Percentiles rank a stretch among this genome's conserved stretches.
phyloP scores from a whole-genome alignment of 2,113 vertebrate species.

The Hymenochirus boettgeri region DNA sequence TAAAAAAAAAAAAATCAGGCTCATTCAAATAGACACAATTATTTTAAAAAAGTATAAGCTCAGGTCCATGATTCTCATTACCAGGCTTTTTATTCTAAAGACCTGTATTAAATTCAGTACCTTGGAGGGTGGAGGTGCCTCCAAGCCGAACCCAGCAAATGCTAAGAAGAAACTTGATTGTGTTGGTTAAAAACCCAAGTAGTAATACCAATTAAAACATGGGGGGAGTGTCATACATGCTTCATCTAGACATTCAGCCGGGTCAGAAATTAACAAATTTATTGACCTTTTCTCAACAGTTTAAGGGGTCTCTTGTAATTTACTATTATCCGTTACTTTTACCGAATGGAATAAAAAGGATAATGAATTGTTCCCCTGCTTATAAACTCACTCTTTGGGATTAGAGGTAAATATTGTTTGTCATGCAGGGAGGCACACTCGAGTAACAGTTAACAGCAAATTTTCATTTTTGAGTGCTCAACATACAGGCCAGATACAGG shows the following conservation, averaged over 20 bases:
- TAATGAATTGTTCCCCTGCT: constrained; percentile 25
- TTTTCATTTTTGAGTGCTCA: too few relatives aligned
- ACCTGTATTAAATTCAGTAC: too few relatives aligned
- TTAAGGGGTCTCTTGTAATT: constrained; percentile 52
- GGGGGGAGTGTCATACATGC: constrained; percentile 18
- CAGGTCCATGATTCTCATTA: constrained; percentile 62
- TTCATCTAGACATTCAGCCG: constrained; percentile 5
- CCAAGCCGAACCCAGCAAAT: constrained; percentile 13
- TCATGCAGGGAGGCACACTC: too few relatives aligned
- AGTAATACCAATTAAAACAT: constrained; percentile 44
- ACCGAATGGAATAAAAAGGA: constrained; percentile 60
- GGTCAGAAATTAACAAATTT: not conserved
- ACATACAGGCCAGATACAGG: too few relatives aligned
- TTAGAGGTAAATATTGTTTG: too few relatives aligned
- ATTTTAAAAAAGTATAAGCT: constrained; percentile 53
- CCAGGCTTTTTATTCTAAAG: too few relatives aligned
- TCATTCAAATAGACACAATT: constrained; percentile 53
- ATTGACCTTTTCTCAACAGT: constrained; percentile 39
- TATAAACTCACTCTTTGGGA: constrained; percentile 55
- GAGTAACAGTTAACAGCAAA: too few relatives aligned
- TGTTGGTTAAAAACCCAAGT: constrained; percentile 18
- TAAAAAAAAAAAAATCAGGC: constrained; percentile 53
- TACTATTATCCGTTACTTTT: constrained; percentile 55
- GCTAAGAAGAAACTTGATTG: constrained; percentile 10
- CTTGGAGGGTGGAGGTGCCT: constrained; percentile 41